A percentile compares a stretch with the other conserved stretches of the same genome.
Conservation (phyloP, 2,797 vertebrate species). For the Peromyscus attwateri region DNA sequence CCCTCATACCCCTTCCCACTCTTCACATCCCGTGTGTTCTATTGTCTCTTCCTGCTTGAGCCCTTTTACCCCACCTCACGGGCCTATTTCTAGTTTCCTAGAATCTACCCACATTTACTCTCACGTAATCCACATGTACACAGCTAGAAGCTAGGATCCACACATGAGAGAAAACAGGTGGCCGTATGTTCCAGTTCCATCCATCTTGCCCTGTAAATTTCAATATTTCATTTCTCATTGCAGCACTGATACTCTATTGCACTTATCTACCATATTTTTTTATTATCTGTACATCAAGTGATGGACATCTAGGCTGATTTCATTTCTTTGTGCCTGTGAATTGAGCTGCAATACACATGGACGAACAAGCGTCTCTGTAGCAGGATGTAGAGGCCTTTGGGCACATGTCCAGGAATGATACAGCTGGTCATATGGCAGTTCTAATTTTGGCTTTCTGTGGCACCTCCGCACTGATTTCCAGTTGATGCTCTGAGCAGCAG, state of each 20-base stretch:
- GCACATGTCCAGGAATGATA: not conserved
- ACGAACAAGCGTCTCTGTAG: not conserved
- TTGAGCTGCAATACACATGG: not conserved
- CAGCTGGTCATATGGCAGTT: not conserved
- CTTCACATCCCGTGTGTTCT: not conserved
- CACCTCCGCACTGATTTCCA: not conserved
- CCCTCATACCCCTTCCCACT: not conserved
- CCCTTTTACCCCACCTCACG: not conserved
- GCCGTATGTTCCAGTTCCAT: not conserved
- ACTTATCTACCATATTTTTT: not conserved
- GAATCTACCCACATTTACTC: not conserved
- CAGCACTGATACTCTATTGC: not conserved
- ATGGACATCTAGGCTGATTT: not conserved
- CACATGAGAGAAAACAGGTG: not conserved
- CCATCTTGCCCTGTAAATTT: not conserved
- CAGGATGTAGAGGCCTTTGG: not conserved
- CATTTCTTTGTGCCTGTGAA: not conserved
- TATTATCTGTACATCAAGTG: not conserved
- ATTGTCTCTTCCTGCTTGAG: not conserved
- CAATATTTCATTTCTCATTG: not conserved
- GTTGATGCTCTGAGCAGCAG: not conserved
- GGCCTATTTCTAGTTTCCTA: not conserved
- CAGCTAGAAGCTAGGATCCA: no score
- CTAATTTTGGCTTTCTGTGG: not conserved
- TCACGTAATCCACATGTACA: not conserved